Percentiles rank a stretch among this genome's conserved stretches.
phyloP scores from a whole-genome alignment of 2,888 invertebrate species.

The Hyalella azteca region DNA sequence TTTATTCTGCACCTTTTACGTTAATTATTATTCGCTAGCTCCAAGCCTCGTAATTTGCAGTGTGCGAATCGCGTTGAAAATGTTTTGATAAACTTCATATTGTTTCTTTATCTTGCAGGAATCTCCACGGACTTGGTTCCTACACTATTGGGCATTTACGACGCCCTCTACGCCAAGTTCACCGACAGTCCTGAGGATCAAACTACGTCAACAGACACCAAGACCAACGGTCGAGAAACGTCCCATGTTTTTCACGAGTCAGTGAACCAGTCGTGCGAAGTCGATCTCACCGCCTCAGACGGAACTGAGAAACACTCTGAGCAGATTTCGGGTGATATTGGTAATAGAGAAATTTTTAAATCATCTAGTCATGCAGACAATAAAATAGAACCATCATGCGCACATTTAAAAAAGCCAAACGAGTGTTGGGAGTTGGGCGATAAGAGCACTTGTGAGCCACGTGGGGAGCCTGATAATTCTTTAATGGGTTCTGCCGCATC shows the following conservation, averaged over 20 bases:
- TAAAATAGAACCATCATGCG: not conserved
- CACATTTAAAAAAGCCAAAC: not conserved
- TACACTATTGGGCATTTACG: constrained; percentile 84
- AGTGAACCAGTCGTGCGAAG: too few relatives aligned
- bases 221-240: too few relatives aligned
- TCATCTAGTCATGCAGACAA: not conserved
- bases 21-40: too few relatives aligned
- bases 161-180: constrained; percentile 68
- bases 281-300: too few relatives aligned
- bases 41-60: too few relatives aligned
- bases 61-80: too few relatives aligned
- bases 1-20: too few relatives aligned
- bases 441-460: not conserved
- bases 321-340: not conserved
- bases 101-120: constrained; percentile 70
- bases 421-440: not conserved
- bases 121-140: constrained; percentile 82
- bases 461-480: not conserved
- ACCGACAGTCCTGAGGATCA: constrained; percentile 38
- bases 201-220: too few relatives aligned
- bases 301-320: too few relatives aligned
- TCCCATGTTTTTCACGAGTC: too few relatives aligned
- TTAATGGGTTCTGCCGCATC: constrained; percentile 5
- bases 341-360: not conserved
- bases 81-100: not conserved